Evolutionary conservation across 2,797 vertebrate species (phyloP).

Genomic region (Sebastes baramenuke): DNA sequence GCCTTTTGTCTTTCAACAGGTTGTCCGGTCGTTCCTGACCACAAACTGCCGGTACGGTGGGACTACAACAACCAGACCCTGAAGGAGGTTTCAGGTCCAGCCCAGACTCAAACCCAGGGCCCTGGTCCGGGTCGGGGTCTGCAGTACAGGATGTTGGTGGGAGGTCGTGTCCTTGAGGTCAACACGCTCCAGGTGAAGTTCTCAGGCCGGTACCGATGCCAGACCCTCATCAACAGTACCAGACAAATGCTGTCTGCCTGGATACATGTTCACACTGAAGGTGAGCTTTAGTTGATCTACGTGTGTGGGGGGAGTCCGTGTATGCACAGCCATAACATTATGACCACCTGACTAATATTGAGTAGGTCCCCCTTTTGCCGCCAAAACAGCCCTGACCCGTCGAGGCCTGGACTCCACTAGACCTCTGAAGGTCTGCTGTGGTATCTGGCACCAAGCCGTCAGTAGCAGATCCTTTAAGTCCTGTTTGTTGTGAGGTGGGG

Average conservation of each 20-base stretch:
- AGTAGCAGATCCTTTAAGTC: no score
- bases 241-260: constrained; percentile 80
- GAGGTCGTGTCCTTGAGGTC: constrained; percentile 86
- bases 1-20: constrained; percentile 68
- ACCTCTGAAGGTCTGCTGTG: no score
- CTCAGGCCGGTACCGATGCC: constrained; percentile 80
- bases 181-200: constrained; percentile 75
- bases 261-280: constrained; percentile 82
- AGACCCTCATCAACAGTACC: constrained; percentile 66
- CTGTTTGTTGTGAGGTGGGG: no score
- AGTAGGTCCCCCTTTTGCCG: no score
- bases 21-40: constrained; percentile 82
- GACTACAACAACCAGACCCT: constrained; percentile 80
- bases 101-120: neutral
- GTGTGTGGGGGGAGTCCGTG: neutral
- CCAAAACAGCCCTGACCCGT: no score
- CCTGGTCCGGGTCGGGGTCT: constrained; percentile 8
- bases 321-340: no score
- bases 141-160: constrained; percentile 75
- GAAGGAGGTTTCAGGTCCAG: constrained; percentile 56
- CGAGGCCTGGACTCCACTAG: no score
- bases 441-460: no score
- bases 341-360: no score
- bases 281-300: constrained; percentile 63
- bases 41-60: constrained; percentile 81